Conservation (phyloP, 2,888 invertebrate genomes). For the Euplexia lucipara region DNA sequence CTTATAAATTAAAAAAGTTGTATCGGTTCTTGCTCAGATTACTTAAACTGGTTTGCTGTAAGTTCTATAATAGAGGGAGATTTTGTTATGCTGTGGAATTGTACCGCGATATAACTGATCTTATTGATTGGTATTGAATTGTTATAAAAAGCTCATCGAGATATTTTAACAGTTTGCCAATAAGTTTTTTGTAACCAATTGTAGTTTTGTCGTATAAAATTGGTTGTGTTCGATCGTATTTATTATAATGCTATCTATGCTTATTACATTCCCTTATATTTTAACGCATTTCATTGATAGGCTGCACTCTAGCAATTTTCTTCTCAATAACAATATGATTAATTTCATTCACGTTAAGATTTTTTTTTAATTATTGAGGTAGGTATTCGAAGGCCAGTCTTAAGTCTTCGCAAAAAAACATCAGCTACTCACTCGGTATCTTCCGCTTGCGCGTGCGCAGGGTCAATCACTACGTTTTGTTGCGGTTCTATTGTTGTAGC, state of each 20-base stretch:
- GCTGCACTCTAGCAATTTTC: neutral
- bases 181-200: neutral
- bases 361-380: neutral
- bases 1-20: neutral
- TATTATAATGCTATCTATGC: neutral
- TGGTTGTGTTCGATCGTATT: neutral
- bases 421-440: constrained; percentile 65
- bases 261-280: too few species aligned
- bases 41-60: constrained; percentile 32
- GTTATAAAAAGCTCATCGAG: neutral
- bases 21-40: constrained; percentile 12
- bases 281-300: neutral
- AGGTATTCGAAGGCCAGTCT: constrained; percentile 21
- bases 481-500: constrained; percentile 59
- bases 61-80: constrained; percentile 5
- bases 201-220: neutral
- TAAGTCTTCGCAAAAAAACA: constrained; percentile 22
- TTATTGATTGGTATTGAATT: neutral
- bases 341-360: constrained; percentile 4
- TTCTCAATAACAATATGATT: neutral
- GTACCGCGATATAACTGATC: constrained; percentile 6
- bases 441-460: constrained; percentile 57
- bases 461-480: constrained; percentile 61
- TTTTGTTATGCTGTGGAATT: constrained; percentile 21
- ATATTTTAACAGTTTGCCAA: constrained; percentile 7